phyloP scores from a whole-genome alignment of 92 coral and sea anemone genomes.

The Palythoa grandis region DNA sequence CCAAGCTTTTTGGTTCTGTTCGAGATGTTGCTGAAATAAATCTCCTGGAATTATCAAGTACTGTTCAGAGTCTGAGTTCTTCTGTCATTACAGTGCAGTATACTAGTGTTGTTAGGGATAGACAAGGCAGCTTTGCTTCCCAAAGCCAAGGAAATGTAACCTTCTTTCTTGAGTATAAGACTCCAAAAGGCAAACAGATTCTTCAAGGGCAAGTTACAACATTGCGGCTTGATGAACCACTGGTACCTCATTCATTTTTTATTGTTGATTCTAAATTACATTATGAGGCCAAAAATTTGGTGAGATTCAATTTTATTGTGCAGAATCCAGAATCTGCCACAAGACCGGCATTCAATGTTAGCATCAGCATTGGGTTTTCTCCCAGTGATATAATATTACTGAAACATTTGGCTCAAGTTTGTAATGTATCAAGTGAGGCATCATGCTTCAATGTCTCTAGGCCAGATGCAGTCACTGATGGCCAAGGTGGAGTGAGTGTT shows the following conservation, averaged over 20 bases:
- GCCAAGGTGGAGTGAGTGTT: not conserved
- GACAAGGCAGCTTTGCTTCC: constrained; percentile 49
- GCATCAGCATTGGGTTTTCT: constrained; percentile 25
- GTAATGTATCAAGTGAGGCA: constrained; percentile 28
- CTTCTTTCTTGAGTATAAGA: constrained; percentile 56
- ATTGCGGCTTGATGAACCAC: constrained; percentile 81
- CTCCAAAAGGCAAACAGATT: constrained; percentile 50
- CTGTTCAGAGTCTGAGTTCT: constrained; percentile 39
- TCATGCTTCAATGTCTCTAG: constrained; percentile 11
- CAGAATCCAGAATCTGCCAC: constrained; percentile 76
- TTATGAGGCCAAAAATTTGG: constrained; percentile 65
- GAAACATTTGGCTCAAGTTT: constrained; percentile 39
- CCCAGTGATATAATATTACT: constrained; percentile 45
- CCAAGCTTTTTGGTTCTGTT: constrained; percentile 46
- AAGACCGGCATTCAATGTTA: constrained; percentile 58
- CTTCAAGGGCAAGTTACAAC: constrained; percentile 42
- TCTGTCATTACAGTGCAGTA: constrained; percentile 54
- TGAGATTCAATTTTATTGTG: constrained; percentile 47
- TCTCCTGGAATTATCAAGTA: constrained; percentile 63
- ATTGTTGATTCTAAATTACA: constrained; percentile 35
- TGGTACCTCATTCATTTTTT: constrained; percentile 46
- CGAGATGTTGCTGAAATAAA: constrained; percentile 64
- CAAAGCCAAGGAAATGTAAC: constrained; percentile 65
- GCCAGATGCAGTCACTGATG: constrained; percentile 18
- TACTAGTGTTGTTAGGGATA: constrained; percentile 59